Evolutionary conservation across 2,888 invertebrate genomes (phyloP).

Genomic region (Drosophila demipolita): DNA sequence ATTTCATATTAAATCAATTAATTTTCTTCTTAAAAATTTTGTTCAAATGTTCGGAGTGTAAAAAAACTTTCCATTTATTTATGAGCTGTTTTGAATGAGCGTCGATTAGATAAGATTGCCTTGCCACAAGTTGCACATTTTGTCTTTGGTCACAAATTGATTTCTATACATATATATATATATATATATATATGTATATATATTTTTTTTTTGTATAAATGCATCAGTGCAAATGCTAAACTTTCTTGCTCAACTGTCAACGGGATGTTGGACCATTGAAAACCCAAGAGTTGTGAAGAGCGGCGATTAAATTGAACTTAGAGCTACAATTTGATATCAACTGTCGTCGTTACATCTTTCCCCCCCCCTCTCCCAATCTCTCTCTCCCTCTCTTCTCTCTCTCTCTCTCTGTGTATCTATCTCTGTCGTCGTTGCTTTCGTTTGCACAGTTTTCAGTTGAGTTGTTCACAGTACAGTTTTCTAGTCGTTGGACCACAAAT

Average conservation of each 20-base stretch:
- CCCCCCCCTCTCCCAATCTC: neutral
- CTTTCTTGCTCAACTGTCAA: slow-evolving; percentile 48
- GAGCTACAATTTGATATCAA: slow-evolving; percentile 45
- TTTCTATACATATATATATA: slow-evolving; percentile 14
- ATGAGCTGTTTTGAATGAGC: neutral
- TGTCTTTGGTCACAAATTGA: slow-evolving; percentile 42
- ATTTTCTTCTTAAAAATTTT: too few relatives aligned
- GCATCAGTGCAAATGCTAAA: slow-evolving; percentile 40
- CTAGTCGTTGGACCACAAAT: slow-evolving; percentile 31
- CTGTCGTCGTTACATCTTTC: neutral
- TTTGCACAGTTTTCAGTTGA: slow-evolving; percentile 8
- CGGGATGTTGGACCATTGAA: slow-evolving; percentile 30
- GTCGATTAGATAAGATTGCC: neutral
- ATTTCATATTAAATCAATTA: neutral
- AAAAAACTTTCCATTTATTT: slow-evolving; percentile 14
- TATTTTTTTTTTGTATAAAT: neutral
- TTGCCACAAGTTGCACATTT: slow-evolving; percentile 32
- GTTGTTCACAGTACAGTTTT: slow-evolving; percentile 17
- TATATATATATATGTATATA: neutral
- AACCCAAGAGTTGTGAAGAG: slow-evolving; percentile 44
- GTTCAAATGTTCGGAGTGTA: too few relatives aligned
- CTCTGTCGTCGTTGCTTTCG: neutral
- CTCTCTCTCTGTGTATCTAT: neutral
- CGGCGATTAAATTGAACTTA: slow-evolving; percentile 59
- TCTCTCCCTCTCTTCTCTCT: neutral